Percentiles rank a stretch among this genome's conserved stretches.
phyloP scores from a whole-genome alignment of 1,140 invertebrate species.

The Sitobion miscanthi region DNA sequence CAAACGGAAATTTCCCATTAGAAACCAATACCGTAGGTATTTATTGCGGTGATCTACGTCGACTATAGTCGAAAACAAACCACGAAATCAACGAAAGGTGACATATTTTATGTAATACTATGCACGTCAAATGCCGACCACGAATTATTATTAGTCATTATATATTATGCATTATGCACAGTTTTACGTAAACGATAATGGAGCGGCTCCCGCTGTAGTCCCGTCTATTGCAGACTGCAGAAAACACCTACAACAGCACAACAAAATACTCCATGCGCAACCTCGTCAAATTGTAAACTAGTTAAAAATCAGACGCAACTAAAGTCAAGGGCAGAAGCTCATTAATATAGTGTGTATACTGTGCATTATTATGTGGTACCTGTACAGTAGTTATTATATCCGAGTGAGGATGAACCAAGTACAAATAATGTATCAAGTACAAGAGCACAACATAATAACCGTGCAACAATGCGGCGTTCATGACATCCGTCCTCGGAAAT shows the following conservation, averaged over 20 bases:
- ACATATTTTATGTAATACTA: neutral
- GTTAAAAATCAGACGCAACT: neutral
- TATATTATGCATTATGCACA: neutral
- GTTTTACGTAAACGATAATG: neutral
- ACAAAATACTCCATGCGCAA: conserved; percentile 23
- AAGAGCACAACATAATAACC: neutral
- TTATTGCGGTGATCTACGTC: neutral
- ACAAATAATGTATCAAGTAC: conserved; percentile 36
- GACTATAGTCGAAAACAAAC: neutral
- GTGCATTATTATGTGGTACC: neutral
- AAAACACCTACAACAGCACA: neutral
- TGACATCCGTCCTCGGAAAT: conserved; percentile 26
- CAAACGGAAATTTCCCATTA: conserved; percentile 17
- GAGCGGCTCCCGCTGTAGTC: too few species aligned
- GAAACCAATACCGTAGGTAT: neutral
- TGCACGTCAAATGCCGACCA: neutral
- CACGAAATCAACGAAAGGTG: neutral
- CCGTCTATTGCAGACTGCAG: neutral
- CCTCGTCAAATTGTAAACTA: conserved; percentile 11
- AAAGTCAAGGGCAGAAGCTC: too few species aligned
- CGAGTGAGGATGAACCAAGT: neutral
- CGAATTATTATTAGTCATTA: neutral
- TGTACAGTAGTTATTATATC: neutral
- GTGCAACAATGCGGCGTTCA: neutral
- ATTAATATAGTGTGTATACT: too few species aligned